Conservation (phyloP, 1,140 invertebrate genomes). For the Trichoplusia ni region DNA sequence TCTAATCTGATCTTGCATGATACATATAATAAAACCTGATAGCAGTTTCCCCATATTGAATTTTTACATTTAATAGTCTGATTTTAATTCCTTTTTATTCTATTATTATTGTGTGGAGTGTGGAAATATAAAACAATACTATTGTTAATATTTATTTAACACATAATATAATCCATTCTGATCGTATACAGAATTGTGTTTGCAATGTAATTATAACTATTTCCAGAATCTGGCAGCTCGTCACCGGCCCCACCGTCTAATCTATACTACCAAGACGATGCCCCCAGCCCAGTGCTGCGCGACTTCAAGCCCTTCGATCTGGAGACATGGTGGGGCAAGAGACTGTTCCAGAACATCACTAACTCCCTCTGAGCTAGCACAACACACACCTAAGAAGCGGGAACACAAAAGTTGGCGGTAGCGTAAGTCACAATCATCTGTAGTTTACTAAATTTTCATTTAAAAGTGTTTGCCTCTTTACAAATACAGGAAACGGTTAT, state of each 20-base stretch:
- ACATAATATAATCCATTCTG: no score
- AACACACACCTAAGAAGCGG: conserved; percentile 27
- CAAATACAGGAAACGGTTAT: not conserved
- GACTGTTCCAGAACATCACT: conserved; percentile 90
- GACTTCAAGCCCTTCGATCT: conserved; percentile 94
- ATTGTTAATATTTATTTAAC: no score
- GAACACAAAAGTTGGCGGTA: conserved; percentile 64
- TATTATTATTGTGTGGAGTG: no score
- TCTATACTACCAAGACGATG: conserved; percentile 87
- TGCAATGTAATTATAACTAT: no score
- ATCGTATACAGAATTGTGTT: no score
- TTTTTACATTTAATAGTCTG: no score
- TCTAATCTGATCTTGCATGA: no score
- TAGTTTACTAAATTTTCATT: conserved; percentile 72
- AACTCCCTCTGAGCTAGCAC: conserved; percentile 84
- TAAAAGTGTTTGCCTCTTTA: not conserved
- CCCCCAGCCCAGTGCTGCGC: conserved; percentile 85
- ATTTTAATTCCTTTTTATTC: no score
- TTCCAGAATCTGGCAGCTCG: conserved; percentile 69
- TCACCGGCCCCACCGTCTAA: conserved; percentile 72
- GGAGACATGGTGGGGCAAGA: conserved; percentile 93
- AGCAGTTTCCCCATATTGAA: no score
- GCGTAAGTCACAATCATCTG: conserved; percentile 78
- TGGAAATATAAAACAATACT: no score
- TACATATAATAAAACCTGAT: no score